Evolutionary conservation across 2,888 invertebrate species (phyloP).

Genomic region (Altica lythri): DNA sequence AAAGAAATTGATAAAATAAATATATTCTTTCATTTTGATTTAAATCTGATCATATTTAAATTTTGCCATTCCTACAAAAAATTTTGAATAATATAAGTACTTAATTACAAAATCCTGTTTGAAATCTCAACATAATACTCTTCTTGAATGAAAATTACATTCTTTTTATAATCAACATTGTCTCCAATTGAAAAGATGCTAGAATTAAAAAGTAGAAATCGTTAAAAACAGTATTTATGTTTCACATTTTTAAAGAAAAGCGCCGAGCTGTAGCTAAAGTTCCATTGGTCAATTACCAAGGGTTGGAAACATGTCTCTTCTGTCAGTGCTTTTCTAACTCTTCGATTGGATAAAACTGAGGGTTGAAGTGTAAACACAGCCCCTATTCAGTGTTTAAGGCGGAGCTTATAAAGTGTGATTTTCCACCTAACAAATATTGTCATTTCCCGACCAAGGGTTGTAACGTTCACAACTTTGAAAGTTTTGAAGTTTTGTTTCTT

Average conservation of each 20-base stretch:
- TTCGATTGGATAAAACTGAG: conserved; percentile 52
- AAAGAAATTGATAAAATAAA: too few species aligned
- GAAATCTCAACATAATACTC: too few species aligned
- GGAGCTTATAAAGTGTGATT: conserved; percentile 50
- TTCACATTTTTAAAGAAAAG: conserved; percentile 41
- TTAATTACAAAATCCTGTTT: conserved; percentile 5
- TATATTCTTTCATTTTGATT: too few species aligned
- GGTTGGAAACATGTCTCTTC: conserved; percentile 48
- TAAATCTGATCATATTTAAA: too few species aligned
- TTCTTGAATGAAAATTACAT: background rate
- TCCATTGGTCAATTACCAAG: conserved; percentile 52
- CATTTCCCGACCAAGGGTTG: conserved; percentile 45
- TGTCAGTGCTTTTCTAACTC: conserved; percentile 45
- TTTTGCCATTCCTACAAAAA: too few species aligned
- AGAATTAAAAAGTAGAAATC: conserved; percentile 27
- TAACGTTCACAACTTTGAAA: conserved; percentile 32
- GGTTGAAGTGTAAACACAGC: conserved; percentile 53
- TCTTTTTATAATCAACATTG: conserved; percentile 23
- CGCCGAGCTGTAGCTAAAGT: conserved; percentile 40
- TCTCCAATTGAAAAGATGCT: conserved; percentile 20
- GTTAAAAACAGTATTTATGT: conserved; percentile 38
- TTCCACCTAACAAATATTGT: conserved; percentile 46
- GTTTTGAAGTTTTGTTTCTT: conserved; percentile 23
- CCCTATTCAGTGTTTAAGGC: conserved; percentile 50
- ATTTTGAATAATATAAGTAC: background rate